Percentiles rank a stretch among this genome's conserved stretches.
Conservation (phyloP, 1,140 invertebrate genomes). For the Aporrectodea caliginosa region DNA sequence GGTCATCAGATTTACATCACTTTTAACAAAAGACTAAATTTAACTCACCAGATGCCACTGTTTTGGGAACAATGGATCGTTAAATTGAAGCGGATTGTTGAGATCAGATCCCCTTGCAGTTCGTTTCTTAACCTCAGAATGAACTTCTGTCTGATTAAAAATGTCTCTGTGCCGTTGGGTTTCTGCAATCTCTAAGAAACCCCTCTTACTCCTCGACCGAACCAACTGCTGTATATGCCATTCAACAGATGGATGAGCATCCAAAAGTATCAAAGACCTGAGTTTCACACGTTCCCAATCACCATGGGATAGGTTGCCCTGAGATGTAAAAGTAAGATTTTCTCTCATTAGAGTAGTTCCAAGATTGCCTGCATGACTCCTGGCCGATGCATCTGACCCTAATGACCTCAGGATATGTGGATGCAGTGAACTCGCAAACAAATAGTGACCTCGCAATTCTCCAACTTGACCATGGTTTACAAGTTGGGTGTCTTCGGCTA, state of each 20-base stretch:
- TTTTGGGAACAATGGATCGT: constrained; percentile 42
- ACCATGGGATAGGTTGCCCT: not conserved
- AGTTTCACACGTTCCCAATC: not conserved
- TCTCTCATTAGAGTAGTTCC: not conserved
- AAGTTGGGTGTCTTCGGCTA: not conserved
- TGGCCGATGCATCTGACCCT: not conserved
- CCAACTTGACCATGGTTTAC: not conserved
- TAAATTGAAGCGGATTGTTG: constrained; percentile 39
- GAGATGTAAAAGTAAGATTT: not conserved
- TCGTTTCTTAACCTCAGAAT: not conserved
- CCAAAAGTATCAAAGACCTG: not conserved
- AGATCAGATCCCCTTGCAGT: not conserved
- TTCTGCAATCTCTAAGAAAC: not conserved
- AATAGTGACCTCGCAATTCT: not conserved
- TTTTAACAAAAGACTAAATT: constrained; percentile 11
- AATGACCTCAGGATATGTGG: not conserved
- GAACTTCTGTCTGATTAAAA: not conserved
- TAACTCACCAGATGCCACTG: constrained; percentile 52
- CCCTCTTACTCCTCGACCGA: not conserved
- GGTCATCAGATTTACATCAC: not conserved
- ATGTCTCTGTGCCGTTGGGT: not conserved
- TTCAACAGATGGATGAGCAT: not conserved
- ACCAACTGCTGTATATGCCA: not conserved
- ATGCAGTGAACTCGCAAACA: not conserved
- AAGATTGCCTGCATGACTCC: not conserved